Base-by-base conservation (phyloP, 2,888 invertebrate genomes). In the Scelioninae gen. 1 region DNA sequence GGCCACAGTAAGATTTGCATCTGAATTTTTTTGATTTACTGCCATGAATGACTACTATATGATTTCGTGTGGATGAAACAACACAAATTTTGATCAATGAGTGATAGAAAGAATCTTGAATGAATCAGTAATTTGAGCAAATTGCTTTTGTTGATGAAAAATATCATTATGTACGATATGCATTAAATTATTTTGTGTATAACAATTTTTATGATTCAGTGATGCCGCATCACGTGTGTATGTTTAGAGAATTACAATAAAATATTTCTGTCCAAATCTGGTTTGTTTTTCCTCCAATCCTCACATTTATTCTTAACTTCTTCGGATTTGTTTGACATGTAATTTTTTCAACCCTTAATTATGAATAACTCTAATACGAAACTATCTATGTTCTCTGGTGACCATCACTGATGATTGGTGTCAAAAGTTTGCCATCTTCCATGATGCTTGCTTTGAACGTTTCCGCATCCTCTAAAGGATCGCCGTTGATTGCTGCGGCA, bases 401-500 rank as follows among this genome's bases (percentile, higher is more conserved):
- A n/a, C 10, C 38, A 0, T 47, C 40, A 15, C 23, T 45, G 9
- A 31, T 5, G 15, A 71, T 51, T 10, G 72, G 32, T 31, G 66
- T 23, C 29, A 66, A 51, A 7, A 9, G 23, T 40, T 45, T 29
- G 5, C 77, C 62, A 8, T 63, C 69, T 10, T 43, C 63, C 9
- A 53, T 5, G 10, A 75, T 80, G 0, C 40, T 69, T 10, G 47
- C 29, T 78, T 88, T 89, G 29, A 91, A 90, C 23, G 77, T 81
- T n/a, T 85, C 87, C 5, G 88, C 86, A 60, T 91, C 89, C 34
- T 89, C 89, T 0, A 91, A 40, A 0, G 89, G 86, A 11, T 91
- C 91, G 1, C 88, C 89, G 38, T 92, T 91, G 5, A 92, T 89
- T 4, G 87, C 89, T 2, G 81, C 93, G 0, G 95, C 94, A 60